Evolutionary conservation across 2,888 invertebrate genomes (phyloP).

Genomic region (Rhogogaster chlorosoma): DNA sequence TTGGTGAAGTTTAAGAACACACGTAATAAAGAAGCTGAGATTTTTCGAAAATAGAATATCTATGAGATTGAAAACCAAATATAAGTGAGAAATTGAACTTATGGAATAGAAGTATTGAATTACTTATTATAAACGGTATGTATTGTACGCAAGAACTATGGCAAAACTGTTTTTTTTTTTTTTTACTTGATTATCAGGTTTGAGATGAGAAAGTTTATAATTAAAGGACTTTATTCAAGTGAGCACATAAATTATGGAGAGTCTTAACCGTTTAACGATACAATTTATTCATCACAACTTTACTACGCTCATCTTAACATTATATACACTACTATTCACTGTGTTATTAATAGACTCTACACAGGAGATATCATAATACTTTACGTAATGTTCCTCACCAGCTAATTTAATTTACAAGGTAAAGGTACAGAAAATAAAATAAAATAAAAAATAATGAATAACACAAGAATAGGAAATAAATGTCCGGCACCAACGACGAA

Average conservation of each 20-base stretch:
- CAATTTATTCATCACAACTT: conserved; percentile 48
- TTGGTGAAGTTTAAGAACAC: background rate
- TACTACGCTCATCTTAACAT: conserved; percentile 42
- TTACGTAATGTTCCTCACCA: conserved; percentile 31
- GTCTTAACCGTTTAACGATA: conserved; percentile 27
- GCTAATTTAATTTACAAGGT: conserved; percentile 23
- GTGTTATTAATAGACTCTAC: conserved; percentile 29
- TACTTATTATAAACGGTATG: background rate
- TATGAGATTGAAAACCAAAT: background rate
- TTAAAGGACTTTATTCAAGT: conserved; percentile 42
- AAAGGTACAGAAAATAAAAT: background rate
- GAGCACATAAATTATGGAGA: background rate
- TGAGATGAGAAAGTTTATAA: background rate
- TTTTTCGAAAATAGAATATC: background rate
- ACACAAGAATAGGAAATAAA: conserved; percentile 14
- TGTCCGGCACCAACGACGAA: conserved; percentile 45
- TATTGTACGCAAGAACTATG: background rate
- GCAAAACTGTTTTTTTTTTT: background rate
- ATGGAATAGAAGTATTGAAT: background rate
- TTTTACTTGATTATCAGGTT: background rate
- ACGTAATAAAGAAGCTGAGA: background rate
- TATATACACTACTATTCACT: conserved; percentile 37
- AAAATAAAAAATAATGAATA: background rate
- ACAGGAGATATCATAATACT: conserved; percentile 39
- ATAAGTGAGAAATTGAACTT: background rate